These are phyloP conservation scores for Anticlea derivata DNA, from an alignment of 2,888 invertebrate species.

Conservation along the genomic window DNA sequence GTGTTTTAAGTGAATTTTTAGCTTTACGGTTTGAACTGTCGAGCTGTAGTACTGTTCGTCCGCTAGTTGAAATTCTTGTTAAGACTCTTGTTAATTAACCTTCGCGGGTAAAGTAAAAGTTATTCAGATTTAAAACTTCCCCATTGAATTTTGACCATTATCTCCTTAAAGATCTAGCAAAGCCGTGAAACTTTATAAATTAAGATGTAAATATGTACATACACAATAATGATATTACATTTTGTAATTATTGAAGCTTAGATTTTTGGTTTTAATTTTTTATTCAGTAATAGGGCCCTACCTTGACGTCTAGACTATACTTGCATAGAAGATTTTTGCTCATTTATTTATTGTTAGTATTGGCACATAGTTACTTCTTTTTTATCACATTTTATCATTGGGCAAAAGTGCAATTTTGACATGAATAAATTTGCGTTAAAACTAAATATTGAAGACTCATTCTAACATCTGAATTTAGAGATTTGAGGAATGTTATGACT, in stretches of 20 bases:
- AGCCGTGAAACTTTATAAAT: slow-evolving; percentile 53
- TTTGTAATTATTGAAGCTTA: slow-evolving; percentile 62
- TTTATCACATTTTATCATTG: slow-evolving; percentile 33
- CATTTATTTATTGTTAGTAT: slow-evolving; percentile 49
- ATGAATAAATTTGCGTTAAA: slow-evolving; percentile 43
- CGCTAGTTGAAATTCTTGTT: slow-evolving; percentile 62
- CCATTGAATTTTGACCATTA: slow-evolving; percentile 51
- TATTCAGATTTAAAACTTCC: slow-evolving; percentile 46
- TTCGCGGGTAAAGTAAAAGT: slow-evolving; percentile 45
- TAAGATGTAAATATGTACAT: slow-evolving; percentile 83
- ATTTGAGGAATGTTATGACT: slow-evolving; percentile 38
- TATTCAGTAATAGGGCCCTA: slow-evolving; percentile 34
- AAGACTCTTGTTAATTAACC: slow-evolving; percentile 50
- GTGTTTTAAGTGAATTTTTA: slow-evolving; percentile 45
- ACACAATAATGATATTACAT: slow-evolving; percentile 72
- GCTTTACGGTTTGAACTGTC: slow-evolving; percentile 47
- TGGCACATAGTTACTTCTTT: slow-evolving; percentile 36
- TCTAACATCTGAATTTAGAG: slow-evolving; percentile 17
- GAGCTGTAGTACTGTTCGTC: slow-evolving; percentile 62
- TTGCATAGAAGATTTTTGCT: slow-evolving; percentile 34
- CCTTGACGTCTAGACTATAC: slow-evolving; percentile 32
- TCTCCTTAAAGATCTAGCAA: slow-evolving; percentile 60
- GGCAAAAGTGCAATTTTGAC: slow-evolving; percentile 47
- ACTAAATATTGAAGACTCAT: slow-evolving; percentile 7
- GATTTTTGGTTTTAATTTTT: slow-evolving; percentile 56